These are phyloP conservation scores for Maniola jurtina DNA, from an alignment of 1,140 invertebrate species.

Conservation along the genomic window DNA sequence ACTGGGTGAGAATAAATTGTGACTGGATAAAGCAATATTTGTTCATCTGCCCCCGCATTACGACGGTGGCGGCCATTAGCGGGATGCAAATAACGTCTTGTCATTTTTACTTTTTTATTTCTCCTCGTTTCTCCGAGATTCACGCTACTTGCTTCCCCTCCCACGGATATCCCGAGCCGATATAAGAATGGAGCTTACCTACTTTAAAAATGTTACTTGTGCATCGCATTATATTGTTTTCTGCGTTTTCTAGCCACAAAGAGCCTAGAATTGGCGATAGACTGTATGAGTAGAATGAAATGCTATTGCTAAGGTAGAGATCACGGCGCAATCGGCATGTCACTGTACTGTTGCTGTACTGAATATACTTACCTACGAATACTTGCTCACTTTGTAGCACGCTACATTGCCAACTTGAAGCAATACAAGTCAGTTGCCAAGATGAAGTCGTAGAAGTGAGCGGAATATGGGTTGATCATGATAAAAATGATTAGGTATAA, in stretches of 20 bases:
- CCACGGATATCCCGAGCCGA: slow-evolving; percentile 52
- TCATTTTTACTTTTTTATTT: slow-evolving; percentile 77
- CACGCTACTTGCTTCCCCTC: slow-evolving; percentile 55
- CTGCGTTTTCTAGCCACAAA: background rate
- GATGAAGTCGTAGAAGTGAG: no score
- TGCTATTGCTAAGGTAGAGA: no score
- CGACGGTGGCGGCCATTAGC: slow-evolving; percentile 71
- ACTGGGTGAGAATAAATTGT: slow-evolving; percentile 75
- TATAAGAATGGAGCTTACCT: slow-evolving; percentile 32
- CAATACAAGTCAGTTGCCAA: no score
- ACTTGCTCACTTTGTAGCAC: no score
- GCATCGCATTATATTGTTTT: background rate
- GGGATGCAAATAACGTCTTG: slow-evolving; percentile 78
- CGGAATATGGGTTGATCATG: no score
- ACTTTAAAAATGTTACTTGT: slow-evolving; percentile 12
- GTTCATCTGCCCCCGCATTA: slow-evolving; percentile 76
- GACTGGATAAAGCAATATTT: slow-evolving; percentile 78
- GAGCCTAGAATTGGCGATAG: background rate
- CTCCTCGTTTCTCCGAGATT: slow-evolving; percentile 54
- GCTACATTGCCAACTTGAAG: no score
- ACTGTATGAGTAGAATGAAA: no score
- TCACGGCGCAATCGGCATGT: no score
- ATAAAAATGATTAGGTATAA: no score
- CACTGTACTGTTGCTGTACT: no score
- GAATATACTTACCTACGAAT: no score